Evolutionary conservation across 1,140 invertebrate genomes (phyloP).

Genomic region (Drosophila lacertosa): DNA sequence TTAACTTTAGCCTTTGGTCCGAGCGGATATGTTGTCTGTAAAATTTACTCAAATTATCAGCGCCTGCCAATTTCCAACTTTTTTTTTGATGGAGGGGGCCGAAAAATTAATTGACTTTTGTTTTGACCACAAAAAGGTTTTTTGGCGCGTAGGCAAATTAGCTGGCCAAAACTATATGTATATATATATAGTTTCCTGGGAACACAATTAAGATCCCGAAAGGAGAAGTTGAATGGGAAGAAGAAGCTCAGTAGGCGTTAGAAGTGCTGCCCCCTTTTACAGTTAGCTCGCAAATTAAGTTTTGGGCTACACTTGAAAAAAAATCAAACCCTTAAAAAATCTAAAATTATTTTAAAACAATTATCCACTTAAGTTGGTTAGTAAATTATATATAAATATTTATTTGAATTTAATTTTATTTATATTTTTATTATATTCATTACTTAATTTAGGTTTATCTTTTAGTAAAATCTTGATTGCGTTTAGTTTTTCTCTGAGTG

Average conservation of each 20-base stretch:
- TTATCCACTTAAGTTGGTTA: no score
- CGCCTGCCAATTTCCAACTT: constrained; percentile 7
- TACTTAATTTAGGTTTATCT: no score
- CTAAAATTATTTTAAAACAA: neutral
- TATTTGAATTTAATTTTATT: no score
- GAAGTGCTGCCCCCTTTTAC: constrained; percentile 51
- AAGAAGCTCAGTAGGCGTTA: constrained; percentile 8
- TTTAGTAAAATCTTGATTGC: neutral
- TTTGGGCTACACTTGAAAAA: constrained; percentile 24
- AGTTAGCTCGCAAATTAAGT: constrained; percentile 72
- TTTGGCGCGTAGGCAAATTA: constrained; percentile 79
- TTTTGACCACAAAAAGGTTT: constrained; percentile 33
- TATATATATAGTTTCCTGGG: constrained; percentile 62
- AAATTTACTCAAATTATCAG: constrained; percentile 70
- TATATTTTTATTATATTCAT: no score
- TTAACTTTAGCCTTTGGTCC: neutral
- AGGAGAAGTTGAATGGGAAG: neutral
- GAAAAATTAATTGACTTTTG: constrained; percentile 77
- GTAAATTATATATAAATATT: no score
- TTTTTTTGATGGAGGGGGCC: no score
- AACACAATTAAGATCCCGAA: constrained; percentile 61
- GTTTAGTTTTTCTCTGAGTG: constrained; percentile 8
- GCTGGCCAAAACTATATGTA: constrained; percentile 31
- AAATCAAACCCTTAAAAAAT: neutral
- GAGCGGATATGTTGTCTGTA: constrained; percentile 74